These are phyloP conservation scores for Cydia amplana DNA, from an alignment of 1,140 invertebrate species.

Conservation along the genomic window DNA sequence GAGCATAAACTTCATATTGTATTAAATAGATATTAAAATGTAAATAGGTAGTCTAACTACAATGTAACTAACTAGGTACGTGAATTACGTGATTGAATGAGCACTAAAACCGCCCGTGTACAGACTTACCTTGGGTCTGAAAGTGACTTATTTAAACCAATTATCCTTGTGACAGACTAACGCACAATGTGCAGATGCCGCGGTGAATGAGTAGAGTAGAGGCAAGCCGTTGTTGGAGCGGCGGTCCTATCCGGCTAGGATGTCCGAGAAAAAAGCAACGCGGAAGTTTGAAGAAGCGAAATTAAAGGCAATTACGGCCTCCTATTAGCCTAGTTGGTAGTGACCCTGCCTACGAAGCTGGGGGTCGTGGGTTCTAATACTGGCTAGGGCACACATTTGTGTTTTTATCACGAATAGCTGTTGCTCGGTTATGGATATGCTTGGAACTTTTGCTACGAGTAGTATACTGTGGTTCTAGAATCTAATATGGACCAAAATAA, in stretches of 20 bases:
- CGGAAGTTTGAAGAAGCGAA: background rate
- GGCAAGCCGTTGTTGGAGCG: background rate
- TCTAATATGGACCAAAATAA: too few species aligned
- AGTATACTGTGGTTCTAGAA: too few species aligned
- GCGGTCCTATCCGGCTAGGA: background rate
- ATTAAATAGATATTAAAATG: too few species aligned
- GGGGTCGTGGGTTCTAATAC: too few species aligned
- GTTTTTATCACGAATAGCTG: too few species aligned
- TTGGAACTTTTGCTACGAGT: too few species aligned
- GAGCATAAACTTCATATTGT: too few species aligned
- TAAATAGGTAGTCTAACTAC: background rate
- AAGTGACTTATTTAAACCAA: conserved; percentile 21
- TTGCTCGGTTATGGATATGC: too few species aligned
- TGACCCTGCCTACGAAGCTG: too few species aligned
- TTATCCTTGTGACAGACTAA: conserved; percentile 12
- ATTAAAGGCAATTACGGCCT: background rate
- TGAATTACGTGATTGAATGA: conserved; percentile 7
- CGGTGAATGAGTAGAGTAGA: background rate
- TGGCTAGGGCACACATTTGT: too few species aligned
- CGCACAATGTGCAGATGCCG: background rate
- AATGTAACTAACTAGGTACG: background rate
- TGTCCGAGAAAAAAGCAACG: conserved; percentile 5
- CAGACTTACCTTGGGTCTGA: conserved; percentile 8
- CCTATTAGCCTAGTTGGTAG: too few species aligned
- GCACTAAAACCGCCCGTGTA: background rate